Evolutionary conservation across 2,888 invertebrate genomes (phyloP).

Genomic region (Operophtera brumata): DNA sequence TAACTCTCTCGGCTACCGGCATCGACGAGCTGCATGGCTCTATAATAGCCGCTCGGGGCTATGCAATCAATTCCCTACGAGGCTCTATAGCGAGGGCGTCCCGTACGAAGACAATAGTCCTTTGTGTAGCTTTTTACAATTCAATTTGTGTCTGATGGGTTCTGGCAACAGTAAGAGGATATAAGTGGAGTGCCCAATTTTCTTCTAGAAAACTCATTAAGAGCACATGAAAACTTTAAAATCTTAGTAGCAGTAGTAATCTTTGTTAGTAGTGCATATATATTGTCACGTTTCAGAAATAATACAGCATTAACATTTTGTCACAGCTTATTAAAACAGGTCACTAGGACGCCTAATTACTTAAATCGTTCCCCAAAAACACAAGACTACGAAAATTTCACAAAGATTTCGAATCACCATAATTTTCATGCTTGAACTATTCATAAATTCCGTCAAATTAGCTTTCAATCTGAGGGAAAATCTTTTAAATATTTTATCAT

Average conservation of each 20-base stretch:
- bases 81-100: constrained; percentile 16
- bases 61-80: constrained; percentile 39
- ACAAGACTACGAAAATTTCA: constrained; percentile 1
- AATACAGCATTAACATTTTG: no score
- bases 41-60: constrained; percentile 38
- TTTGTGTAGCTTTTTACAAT: constrained; percentile 23
- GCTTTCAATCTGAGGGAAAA: constrained; percentile 11
- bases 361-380: background rate
- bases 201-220: no score
- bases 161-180: constrained; percentile 20
- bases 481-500: constrained; percentile 20
- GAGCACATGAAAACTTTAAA: no score
- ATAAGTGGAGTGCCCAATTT: constrained; percentile 19
- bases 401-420: constrained; percentile 9
- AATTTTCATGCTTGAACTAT: constrained; percentile 20
- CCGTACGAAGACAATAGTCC: constrained; percentile 26
- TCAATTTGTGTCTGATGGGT: constrained; percentile 22
- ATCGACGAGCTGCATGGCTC: constrained; percentile 39
- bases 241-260: no score
- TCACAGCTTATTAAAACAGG: background rate
- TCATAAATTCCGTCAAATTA: constrained; percentile 21
- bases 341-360: constrained; percentile 1
- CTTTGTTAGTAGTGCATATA: no score
- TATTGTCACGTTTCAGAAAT: no score
- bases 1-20: constrained; percentile 18